A percentile compares a stretch with the other conserved stretches of the same genome.
Conservation (phyloP, 1,140 invertebrate genomes). For the Zaprionus africanus region DNA sequence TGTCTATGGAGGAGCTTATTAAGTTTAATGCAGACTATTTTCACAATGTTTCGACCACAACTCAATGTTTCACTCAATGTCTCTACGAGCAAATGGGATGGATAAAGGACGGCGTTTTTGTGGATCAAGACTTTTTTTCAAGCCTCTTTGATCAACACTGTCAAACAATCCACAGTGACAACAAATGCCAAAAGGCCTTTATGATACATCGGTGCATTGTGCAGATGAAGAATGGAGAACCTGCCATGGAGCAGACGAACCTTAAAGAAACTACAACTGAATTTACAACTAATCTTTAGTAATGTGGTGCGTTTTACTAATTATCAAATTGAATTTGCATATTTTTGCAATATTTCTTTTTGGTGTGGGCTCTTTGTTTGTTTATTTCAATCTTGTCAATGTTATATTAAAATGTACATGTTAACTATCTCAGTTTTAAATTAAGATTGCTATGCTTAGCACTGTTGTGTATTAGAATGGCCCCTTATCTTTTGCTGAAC, state of each 20-base stretch:
- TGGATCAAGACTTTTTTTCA: background rate
- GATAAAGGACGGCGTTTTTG: background rate
- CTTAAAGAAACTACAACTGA: background rate
- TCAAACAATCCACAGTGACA: background rate
- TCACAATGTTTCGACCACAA: background rate
- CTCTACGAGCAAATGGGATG: background rate
- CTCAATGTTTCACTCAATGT: background rate
- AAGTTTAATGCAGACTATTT: background rate
- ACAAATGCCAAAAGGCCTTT: background rate
- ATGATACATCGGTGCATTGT: background rate
- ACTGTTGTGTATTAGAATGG: background rate
- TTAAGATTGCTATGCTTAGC: background rate
- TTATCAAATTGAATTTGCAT: background rate
- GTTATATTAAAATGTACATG: background rate
- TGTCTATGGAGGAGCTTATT: background rate
- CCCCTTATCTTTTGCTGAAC: background rate
- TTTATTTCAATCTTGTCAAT: background rate
- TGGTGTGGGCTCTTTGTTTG: background rate
- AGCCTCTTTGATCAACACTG: background rate
- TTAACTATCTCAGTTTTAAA: background rate
- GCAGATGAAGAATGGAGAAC: background rate
- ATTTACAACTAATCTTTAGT: too few species aligned
- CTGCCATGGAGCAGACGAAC: background rate
- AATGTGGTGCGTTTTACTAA: background rate
- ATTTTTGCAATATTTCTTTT: background rate